A percentile compares a stretch with the other conserved stretches of the same genome.
Conservation (phyloP, 1,140 invertebrate genomes). For the Microplitis demolitor region DNA sequence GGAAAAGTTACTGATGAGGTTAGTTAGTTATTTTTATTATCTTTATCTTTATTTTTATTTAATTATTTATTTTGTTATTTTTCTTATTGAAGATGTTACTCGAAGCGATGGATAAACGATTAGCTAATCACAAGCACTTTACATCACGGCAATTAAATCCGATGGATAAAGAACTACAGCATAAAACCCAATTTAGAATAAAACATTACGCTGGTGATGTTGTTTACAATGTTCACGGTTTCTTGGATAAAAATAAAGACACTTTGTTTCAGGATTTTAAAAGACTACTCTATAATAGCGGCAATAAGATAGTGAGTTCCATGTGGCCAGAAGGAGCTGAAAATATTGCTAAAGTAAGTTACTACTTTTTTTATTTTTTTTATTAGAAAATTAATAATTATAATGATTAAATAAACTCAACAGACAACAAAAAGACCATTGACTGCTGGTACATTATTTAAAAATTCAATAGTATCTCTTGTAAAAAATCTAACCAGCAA, state of each 20-base stretch:
- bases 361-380: slow-evolving; percentile 1
- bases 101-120: slow-evolving; percentile 91
- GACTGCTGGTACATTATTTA: slow-evolving; percentile 92
- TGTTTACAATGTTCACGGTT: slow-evolving; percentile 86
- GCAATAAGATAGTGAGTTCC: slow-evolving; percentile 73
- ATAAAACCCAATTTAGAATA: slow-evolving; percentile 84
- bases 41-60: not conserved
- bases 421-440: slow-evolving; percentile 91
- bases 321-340: slow-evolving; percentile 97
- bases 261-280: slow-evolving; percentile 96
- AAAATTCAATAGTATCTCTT: slow-evolving; percentile 90
- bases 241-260: slow-evolving; percentile 96
- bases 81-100: slow-evolving; percentile 71
- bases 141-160: slow-evolving; percentile 83
- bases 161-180: slow-evolving; percentile 78
- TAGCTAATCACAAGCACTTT: slow-evolving; percentile 88
- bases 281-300: slow-evolving; percentile 82
- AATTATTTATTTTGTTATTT: slow-evolving; percentile 10
- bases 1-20: slow-evolving; percentile 89
- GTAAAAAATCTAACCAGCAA: slow-evolving; percentile 88
- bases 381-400: not conserved
- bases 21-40: slow-evolving; percentile 4
- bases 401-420: slow-evolving; percentile 23
- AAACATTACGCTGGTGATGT: slow-evolving; percentile 97
- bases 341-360: slow-evolving; percentile 79